phyloP scores from a whole-genome alignment of 2,888 invertebrate species.

The Rhabditophanes sp. region DNA sequence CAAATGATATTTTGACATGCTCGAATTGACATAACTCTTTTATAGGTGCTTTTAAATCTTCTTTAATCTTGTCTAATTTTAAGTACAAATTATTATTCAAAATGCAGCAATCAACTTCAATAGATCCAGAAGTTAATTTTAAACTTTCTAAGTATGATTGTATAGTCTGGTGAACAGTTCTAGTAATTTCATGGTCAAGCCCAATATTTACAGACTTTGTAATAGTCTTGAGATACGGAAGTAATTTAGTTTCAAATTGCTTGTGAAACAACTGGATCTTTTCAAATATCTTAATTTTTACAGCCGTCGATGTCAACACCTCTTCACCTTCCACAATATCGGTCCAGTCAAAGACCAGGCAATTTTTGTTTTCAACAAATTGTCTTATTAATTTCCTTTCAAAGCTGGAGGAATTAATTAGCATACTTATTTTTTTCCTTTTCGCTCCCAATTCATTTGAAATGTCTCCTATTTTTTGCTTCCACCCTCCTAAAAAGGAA shows the following conservation, averaged over 20 bases:
- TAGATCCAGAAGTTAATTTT: slow-evolving; percentile 2
- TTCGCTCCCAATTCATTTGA: too few species aligned
- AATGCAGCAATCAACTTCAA: slow-evolving; percentile 13
- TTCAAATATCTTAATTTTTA: slow-evolving; percentile 7
- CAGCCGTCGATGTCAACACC: too few species aligned
- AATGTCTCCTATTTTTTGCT: too few species aligned
- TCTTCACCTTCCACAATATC: too few species aligned
- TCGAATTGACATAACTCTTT: slow-evolving; percentile 9
- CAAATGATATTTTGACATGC: slow-evolving; percentile 8
- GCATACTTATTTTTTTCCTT: too few species aligned
- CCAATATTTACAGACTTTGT: slow-evolving; percentile 13
- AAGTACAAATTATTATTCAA: slow-evolving; percentile 9
- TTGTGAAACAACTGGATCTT: slow-evolving; percentile 11
- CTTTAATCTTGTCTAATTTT: slow-evolving; percentile 13
- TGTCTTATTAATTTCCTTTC: too few species aligned
- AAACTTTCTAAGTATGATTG: slow-evolving; percentile 10
- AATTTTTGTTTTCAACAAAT: too few species aligned
- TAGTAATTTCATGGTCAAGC: slow-evolving; percentile 16
- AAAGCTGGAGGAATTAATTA: too few species aligned
- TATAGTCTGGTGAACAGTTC: slow-evolving; percentile 13
- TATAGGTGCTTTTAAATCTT: slow-evolving; percentile 16
- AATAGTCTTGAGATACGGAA: not conserved
- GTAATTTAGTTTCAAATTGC: slow-evolving; percentile 4
- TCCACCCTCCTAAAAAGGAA: too few species aligned
- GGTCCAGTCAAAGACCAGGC: too few species aligned